Evolutionary conservation across 1,140 invertebrate species (phyloP).

Genomic region (Neocloeon triangulifer): DNA sequence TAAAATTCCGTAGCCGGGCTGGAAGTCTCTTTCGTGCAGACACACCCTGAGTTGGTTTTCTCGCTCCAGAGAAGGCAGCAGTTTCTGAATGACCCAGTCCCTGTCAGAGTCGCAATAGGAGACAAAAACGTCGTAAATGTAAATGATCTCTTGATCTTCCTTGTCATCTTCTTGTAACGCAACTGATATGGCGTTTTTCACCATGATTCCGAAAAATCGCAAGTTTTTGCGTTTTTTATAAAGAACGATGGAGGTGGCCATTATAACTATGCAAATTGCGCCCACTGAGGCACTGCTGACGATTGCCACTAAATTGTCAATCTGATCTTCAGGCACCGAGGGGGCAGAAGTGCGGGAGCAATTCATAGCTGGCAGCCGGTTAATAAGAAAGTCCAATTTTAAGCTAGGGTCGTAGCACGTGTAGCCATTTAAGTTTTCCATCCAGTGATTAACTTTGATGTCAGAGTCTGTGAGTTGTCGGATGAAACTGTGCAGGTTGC

Average conservation of each 20-base stretch:
- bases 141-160: slow-evolving; percentile 12
- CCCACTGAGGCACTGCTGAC: not conserved
- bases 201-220: slow-evolving; percentile 26
- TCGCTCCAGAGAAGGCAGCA: slow-evolving; percentile 30
- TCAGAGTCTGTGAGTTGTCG: slow-evolving; percentile 15
- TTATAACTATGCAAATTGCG: not conserved
- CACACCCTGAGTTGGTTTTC: slow-evolving; percentile 22
- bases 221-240: slow-evolving; percentile 16
- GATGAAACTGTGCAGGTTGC: slow-evolving; percentile 20
- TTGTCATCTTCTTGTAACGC: slow-evolving; percentile 18
- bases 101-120: slow-evolving; percentile 35
- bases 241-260: not conserved
- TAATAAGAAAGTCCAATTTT: not conserved
- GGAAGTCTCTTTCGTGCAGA: slow-evolving; percentile 35
- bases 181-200: slow-evolving; percentile 23
- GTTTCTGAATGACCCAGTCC: slow-evolving; percentile 28
- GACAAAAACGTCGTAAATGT: slow-evolving; percentile 33
- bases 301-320: slow-evolving; percentile 6
- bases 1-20: slow-evolving; percentile 31
- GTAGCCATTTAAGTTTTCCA: slow-evolving; percentile 1
- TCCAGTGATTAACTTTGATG: not conserved
- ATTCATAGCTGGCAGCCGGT: too few relatives aligned
- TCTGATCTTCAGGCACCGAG: too few relatives aligned
- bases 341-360: too few relatives aligned
- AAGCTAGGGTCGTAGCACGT: slow-evolving; percentile 1